Evolutionary conservation across 2,113 vertebrate species (phyloP).

Genomic region (Ploceus nigricollis): DNA sequence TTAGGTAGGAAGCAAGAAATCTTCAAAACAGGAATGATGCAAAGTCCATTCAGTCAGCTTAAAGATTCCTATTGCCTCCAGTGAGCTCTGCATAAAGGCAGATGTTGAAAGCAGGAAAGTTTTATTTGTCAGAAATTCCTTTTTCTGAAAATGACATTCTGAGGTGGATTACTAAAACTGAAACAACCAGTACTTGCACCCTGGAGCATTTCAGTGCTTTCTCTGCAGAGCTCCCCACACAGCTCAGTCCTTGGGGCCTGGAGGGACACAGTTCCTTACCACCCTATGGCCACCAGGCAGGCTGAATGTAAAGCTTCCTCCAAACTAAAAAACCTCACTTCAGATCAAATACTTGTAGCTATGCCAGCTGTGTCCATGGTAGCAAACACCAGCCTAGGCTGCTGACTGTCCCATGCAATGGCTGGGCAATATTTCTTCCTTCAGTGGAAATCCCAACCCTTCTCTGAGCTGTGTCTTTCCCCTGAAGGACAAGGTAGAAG

Average conservation of each 20-base stretch:
- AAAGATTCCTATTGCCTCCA: neutral
- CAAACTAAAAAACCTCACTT: neutral
- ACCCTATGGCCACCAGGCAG: neutral
- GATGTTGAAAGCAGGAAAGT: neutral
- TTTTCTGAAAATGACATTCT: neutral
- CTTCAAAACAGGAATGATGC: neutral
- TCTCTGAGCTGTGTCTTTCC: neutral
- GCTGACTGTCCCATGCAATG: neutral
- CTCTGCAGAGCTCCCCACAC: neutral
- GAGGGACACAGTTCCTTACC: neutral
- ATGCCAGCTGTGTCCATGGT: neutral
- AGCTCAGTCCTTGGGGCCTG: neutral
- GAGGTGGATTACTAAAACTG: neutral
- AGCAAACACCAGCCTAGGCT: neutral
- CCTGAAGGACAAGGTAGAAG: neutral
- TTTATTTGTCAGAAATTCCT: neutral
- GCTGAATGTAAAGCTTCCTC: neutral
- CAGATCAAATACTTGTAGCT: neutral
- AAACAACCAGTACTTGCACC: neutral
- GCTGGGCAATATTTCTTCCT: neutral
- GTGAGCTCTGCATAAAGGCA: neutral
- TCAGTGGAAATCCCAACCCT: neutral
- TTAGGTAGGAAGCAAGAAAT: neutral
- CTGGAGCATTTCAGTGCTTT: neutral
- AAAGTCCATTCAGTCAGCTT: neutral